Evolutionary conservation across 2,888 invertebrate genomes (phyloP).

Genomic region (Metalampra italica): DNA sequence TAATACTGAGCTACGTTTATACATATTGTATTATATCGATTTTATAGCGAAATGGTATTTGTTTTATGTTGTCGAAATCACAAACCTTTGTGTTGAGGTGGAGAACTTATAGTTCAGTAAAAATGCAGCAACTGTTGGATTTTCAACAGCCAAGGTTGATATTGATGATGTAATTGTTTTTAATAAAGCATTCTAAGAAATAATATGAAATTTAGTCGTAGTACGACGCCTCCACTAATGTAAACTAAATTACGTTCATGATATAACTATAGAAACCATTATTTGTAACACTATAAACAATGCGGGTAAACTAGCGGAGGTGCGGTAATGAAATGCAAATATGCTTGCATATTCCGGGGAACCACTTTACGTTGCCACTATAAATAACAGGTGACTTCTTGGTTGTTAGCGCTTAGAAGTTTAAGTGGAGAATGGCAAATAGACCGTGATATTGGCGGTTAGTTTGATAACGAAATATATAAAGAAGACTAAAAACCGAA

Average conservation of each 20-base stretch:
- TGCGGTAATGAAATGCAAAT: slow-evolving; percentile 61
- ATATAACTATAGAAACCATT: slow-evolving; percentile 15
- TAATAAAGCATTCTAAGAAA: too few species aligned
- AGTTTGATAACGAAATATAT: background rate
- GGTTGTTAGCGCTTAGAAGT: slow-evolving; percentile 15
- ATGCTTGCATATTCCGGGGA: slow-evolving; percentile 42
- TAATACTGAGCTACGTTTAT: slow-evolving; percentile 19
- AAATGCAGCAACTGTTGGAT: too few species aligned
- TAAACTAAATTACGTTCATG: slow-evolving; percentile 4
- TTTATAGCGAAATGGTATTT: too few species aligned
- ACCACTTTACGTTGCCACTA: slow-evolving; percentile 38
- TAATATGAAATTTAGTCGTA: too few species aligned
- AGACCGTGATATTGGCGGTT: background rate
- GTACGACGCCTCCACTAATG: too few species aligned
- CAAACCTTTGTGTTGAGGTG: too few species aligned
- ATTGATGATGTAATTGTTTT: too few species aligned
- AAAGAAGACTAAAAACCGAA: too few species aligned
- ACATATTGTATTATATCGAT: too few species aligned
- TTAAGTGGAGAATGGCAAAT: background rate
- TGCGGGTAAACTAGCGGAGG: slow-evolving; percentile 25
- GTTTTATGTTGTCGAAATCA: too few species aligned
- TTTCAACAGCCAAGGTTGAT: too few species aligned
- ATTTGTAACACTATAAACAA: slow-evolving; percentile 15
- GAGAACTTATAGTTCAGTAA: too few species aligned
- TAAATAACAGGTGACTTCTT: slow-evolving; percentile 45